A percentile compares a stretch with the other conserved stretches of the same genome.
Evolutionary conservation across 2,888 invertebrate genomes (phyloP).

Genomic region (Pseudoips prasinana): DNA sequence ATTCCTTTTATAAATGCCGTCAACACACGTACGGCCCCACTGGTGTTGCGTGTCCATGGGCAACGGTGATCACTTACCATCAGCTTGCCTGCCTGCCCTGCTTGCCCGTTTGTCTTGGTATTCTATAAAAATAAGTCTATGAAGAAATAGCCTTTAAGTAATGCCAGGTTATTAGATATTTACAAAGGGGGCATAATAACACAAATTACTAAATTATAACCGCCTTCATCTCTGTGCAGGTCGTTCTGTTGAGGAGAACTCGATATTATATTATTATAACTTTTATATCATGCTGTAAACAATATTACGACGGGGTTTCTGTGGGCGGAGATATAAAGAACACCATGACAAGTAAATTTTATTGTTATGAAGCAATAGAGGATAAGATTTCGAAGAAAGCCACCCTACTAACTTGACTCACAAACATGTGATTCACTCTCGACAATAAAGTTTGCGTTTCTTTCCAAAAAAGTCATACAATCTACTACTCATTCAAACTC

Average conservation of each 20-base stretch:
- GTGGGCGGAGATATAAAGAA: slow-evolving; percentile 27
- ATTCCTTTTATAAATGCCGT: no score
- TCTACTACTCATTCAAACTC: slow-evolving; percentile 8
- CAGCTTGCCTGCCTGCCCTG: no score
- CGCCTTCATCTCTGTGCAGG: no score
- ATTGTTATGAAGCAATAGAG: slow-evolving; percentile 27
- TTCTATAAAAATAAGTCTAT: no score
- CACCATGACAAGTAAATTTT: slow-evolving; percentile 30
- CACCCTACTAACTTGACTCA: slow-evolving; percentile 32
- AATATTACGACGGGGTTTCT: slow-evolving; percentile 18
- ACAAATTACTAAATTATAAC: no score
- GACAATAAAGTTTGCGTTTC: slow-evolving; percentile 18
- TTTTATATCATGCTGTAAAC: slow-evolving; percentile 24
- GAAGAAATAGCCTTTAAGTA: no score
- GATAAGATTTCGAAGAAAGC: slow-evolving; percentile 19
- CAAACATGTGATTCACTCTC: slow-evolving; percentile 36
- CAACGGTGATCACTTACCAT: no score
- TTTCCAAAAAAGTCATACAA: slow-evolving; percentile 9
- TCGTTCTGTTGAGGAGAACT: slow-evolving; percentile 19
- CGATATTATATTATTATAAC: slow-evolving; percentile 17
- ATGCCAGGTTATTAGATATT: no score
- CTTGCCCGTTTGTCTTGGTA: no score
- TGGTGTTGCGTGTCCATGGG: no score
- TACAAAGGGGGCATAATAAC: no score
- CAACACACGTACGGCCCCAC: no score